Evolutionary conservation across 2,797 vertebrate species (phyloP), one percentile per base, ranked within the genome.

Genomic region (Phrynocephalus forsythii): DNA sequence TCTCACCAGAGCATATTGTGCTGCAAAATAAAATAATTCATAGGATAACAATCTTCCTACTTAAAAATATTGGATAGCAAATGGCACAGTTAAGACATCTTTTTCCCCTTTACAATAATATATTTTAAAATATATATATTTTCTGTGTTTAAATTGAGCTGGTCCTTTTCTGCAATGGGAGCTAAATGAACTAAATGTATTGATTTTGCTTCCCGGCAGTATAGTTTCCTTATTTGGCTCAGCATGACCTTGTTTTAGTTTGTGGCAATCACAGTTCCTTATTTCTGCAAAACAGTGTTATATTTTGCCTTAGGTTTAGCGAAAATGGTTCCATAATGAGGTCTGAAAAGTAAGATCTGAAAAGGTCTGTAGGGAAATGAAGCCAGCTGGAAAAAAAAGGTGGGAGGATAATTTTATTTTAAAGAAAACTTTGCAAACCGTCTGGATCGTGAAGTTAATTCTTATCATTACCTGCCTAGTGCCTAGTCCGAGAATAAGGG

Each of bases 91-190:
- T 68, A 67, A 73, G n/a, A 63, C 22, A 68, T 15, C 56, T 33
- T 20, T n/a, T 52, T 30, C 2, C 5, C 18, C 72, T 2, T 56
- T 83, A 24, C 48, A 68, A 38, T 16, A 84, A 24, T 44, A 10
- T 50, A 22, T 56, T 33, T 86, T 86, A 71, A 22, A 11, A 20
- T 28, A 84, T 75, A 60, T 86, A 33, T 56, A 52, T 86, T 86
- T 44, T 44, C 38, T 44, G 3, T 44, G 38, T 44, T 44, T 44
- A 44, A 44, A 44, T 44, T 44, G 38, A 44, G 52, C 48, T 79
- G 44, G 11, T 52, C n/a, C 60, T 16, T 77, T 85, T 85, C 44
- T 79, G 18, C 68, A 69, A 3, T 13, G 24, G 48, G 56, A 76
- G 44, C 60, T 85, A 77, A 77, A 16, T 44, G 52, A 75, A 84